Evolutionary conservation across 1,140 invertebrate species (phyloP).

Genomic region (Diorhabda carinulata): DNA sequence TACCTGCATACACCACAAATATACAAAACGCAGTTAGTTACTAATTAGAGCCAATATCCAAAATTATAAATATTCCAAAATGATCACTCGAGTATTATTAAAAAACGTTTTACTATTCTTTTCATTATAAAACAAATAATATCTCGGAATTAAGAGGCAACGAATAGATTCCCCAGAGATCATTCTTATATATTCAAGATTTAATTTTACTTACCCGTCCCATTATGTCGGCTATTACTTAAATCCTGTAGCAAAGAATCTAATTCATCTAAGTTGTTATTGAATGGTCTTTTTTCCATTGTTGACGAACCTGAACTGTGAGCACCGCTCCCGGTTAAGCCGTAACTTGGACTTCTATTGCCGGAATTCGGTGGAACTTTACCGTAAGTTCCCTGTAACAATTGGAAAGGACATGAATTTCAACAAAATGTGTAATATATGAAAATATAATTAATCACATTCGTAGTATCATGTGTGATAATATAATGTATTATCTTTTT

Average conservation of each 20-base stretch:
- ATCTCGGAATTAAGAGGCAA: background rate
- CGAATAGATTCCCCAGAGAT: background rate
- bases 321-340: background rate
- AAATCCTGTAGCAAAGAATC: constrained; percentile 88
- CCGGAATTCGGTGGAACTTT: constrained; percentile 55
- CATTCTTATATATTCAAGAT: no score
- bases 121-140: background rate
- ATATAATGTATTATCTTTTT: no score
- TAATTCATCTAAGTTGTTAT: constrained; percentile 84
- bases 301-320: constrained; percentile 24
- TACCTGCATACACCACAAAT: no score
- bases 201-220: constrained; percentile 25
- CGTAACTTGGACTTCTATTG: constrained; percentile 23
- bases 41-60: no score
- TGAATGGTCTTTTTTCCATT: constrained; percentile 48
- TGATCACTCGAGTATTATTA: no score
- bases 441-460: no score
- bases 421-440: background rate
- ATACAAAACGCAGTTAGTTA: no score
- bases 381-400: constrained; percentile 62
- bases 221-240: constrained; percentile 53
- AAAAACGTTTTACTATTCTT: background rate
- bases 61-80: no score
- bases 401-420: constrained; percentile 8
- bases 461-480: no score